Evolutionary conservation across 2,888 invertebrate genomes (phyloP).

Genomic region (Athripsodes cinereus): DNA sequence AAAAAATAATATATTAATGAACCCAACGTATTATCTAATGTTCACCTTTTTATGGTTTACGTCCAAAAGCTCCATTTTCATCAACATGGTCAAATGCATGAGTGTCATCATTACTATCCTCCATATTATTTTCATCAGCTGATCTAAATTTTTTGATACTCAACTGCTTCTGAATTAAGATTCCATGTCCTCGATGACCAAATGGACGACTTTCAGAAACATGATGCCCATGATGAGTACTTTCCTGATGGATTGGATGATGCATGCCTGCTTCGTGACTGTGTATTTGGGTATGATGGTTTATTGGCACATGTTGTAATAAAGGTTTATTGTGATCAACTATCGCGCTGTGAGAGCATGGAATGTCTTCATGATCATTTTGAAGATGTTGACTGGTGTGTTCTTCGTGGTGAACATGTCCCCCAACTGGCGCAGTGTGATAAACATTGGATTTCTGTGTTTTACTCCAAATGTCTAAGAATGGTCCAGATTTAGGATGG

Average conservation of each 20-base stretch:
- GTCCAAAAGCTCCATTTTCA: background rate
- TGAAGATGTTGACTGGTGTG: background rate
- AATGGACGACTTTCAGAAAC: background rate
- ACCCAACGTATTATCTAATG: no score
- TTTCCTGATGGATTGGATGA: background rate
- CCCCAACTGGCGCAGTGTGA: background rate
- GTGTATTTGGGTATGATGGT: background rate
- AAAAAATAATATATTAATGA: no score
- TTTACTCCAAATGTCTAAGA: background rate
- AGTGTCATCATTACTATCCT: background rate
- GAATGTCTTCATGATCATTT: background rate
- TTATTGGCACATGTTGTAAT: no score
- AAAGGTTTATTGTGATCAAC: no score
- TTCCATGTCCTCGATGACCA: background rate
- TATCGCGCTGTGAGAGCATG: background rate
- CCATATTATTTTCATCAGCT: background rate
- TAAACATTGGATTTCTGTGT: background rate
- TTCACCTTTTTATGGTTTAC: constrained; percentile 2
- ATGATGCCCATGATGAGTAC: background rate
- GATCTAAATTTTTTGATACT: background rate
- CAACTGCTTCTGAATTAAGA: background rate
- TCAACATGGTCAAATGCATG: constrained; percentile 3
- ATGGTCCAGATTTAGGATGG: background rate
- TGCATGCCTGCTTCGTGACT: background rate
- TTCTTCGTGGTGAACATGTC: background rate